phyloP scores from a whole-genome alignment of 2,113 vertebrate genomes.

The Diadophis punctatus region DNA sequence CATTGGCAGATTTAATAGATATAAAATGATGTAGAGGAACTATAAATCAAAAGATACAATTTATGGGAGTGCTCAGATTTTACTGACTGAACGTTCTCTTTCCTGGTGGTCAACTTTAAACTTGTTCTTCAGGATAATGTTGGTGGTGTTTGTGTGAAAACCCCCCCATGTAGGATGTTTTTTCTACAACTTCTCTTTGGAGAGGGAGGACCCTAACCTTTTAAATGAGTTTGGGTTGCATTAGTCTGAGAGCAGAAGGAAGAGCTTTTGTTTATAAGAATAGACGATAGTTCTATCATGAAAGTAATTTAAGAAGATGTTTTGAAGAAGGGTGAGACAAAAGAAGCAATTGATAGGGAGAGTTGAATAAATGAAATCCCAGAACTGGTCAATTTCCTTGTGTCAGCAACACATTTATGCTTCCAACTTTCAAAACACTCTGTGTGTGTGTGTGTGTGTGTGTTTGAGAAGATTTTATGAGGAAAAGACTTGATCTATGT shows the following conservation, averaged over 20 bases:
- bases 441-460: background rate
- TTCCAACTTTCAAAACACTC: background rate
- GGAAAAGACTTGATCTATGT: background rate
- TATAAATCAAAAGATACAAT: background rate
- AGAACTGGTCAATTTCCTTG: background rate
- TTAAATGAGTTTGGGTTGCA: background rate
- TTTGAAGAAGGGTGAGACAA: background rate
- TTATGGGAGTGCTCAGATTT: background rate
- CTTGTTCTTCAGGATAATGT: background rate
- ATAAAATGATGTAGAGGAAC: background rate
- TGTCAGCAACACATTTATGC: background rate
- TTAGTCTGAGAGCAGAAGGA: background rate
- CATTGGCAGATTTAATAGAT: background rate
- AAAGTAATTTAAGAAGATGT: background rate
- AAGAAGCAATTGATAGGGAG: background rate
- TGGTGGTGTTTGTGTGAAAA: background rate
- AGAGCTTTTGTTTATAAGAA: background rate
- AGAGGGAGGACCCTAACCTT: background rate
- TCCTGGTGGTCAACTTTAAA: background rate
- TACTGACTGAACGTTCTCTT: background rate
- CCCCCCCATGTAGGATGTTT: background rate
- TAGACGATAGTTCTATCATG: background rate
- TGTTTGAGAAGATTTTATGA: background rate
- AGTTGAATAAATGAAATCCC: background rate
- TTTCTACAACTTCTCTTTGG: background rate